Evolutionary conservation across 2,888 invertebrate genomes (phyloP).

Genomic region (Ophion ventricosus): DNA sequence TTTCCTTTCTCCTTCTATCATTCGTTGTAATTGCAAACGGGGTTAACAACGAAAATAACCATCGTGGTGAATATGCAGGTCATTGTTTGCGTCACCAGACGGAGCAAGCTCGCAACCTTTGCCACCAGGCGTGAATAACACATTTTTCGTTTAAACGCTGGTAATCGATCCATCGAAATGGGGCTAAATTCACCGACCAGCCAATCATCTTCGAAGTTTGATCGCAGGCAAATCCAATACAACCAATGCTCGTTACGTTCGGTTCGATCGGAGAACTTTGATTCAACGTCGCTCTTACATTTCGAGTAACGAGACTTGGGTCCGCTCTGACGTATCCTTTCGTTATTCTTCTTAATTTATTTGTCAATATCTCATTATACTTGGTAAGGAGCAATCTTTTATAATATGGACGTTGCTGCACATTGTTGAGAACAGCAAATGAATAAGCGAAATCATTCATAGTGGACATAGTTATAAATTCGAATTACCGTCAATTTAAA

Average conservation of each 20-base stretch:
- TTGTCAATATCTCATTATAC: no score
- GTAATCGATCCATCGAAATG: constrained; percentile 26
- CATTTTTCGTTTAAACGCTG: constrained; percentile 37
- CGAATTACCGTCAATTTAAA: no score
- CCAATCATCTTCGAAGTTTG: constrained; percentile 1
- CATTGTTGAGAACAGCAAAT: no score
- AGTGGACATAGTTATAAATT: no score
- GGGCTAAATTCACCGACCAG: constrained; percentile 40
- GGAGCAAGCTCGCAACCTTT: constrained; percentile 63
- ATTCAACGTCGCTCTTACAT: no score
- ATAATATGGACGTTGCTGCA: no score
- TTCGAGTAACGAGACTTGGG: neutral
- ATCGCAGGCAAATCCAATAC: neutral
- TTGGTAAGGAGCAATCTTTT: no score
- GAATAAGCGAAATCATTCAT: no score
- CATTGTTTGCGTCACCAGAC: constrained; percentile 80
- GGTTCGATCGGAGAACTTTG: neutral
- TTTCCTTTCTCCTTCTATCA: constrained; percentile 36
- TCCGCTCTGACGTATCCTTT: neutral
- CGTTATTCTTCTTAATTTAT: no score
- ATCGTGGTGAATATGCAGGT: constrained; percentile 76
- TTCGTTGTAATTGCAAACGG: constrained; percentile 65
- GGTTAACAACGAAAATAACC: constrained; percentile 76
- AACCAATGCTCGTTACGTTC: neutral
- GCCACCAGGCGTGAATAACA: constrained; percentile 42